Evolutionary conservation across 2,113 vertebrate genomes (phyloP), one percentile per base, ranked within the genome.

Genomic region (Gnathonemus longibarbis): DNA sequence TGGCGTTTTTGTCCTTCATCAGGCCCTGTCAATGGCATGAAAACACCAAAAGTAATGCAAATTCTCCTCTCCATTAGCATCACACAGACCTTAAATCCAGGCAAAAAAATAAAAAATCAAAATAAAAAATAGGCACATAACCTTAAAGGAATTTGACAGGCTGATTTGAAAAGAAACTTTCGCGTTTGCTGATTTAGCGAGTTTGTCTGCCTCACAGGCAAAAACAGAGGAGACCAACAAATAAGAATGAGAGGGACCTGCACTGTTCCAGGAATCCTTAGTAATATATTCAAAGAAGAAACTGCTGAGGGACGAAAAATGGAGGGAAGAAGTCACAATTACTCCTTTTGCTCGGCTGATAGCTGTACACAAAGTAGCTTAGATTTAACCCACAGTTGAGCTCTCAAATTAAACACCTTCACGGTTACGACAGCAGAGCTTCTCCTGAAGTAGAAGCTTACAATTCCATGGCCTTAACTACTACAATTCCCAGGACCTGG

Each of bases 1-100:
- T 83, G 49, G 84, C 92, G 90, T 87, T 88, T 91, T 92, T 91
- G 77, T 92, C 92, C 89, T 88, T n/a, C 11, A 88, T 80, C 48
- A 13, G 7, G 88, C 90, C 90, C 91, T 83, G 89, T 92, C 94
- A 62, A 70, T 77, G 58, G 84, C 80, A 91, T 39, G n/a, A 8
- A 93, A 42, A 92, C 0, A 87, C 66, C 19, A 5, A 56, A 39
- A 42, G 74, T 80, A 42, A 39, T 42, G 74, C 31, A 80, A 42
- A 42, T 42, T 42, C 35, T 77, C 35, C 74, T 42, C 74, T 42
- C 3, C 24, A 42, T 80, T 19, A 80, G 15, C 31, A 77, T 31
- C 70, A 80, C 35, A 39, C 35, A 80, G 74, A 7, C 31, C 74
- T 80, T 80, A 39, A 15, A 80, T 5, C 74, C 74, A 80, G 74